phyloP scores from a whole-genome alignment of 2,797 vertebrate species.

The Eleutherodactylus coqui region DNA sequence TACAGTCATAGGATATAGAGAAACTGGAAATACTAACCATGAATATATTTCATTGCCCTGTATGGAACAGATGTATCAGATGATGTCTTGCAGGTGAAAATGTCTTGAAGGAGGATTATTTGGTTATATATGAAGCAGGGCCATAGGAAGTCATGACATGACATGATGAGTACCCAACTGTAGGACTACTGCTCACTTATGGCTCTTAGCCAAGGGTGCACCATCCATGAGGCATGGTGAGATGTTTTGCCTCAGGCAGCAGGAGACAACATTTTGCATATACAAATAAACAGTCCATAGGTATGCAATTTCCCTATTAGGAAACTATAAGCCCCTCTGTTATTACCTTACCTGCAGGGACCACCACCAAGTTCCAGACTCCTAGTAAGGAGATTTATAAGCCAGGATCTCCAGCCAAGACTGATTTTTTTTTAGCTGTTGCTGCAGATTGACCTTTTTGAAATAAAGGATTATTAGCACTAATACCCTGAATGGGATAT shows the following conservation, averaged over 20 bases:
- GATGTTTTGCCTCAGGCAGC: neutral
- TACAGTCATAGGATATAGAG: neutral
- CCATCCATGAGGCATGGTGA: neutral
- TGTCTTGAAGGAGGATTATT: neutral
- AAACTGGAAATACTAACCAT: neutral
- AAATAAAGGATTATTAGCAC: neutral
- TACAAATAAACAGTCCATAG: neutral
- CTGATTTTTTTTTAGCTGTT: neutral
- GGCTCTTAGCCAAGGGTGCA: neutral
- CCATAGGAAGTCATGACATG: neutral
- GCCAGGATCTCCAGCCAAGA: neutral
- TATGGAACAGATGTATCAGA: neutral
- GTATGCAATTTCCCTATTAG: neutral
- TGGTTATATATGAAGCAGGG: neutral
- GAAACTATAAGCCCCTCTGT: too few relatives aligned
- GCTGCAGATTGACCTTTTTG: neutral
- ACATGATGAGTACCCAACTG: neutral
- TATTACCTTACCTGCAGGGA: neutral
- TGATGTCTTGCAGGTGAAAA: neutral
- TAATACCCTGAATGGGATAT: neutral
- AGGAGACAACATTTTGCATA: neutral
- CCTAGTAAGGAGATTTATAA: neutral
- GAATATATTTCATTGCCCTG: neutral
- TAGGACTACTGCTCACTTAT: neutral
- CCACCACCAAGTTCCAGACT: neutral